Percentiles rank a stretch among this genome's conserved stretches.
These are phyloP conservation scores for Tor tambroides DNA, from an alignment of 2,113 vertebrate species.

Conservation along the genomic window DNA sequence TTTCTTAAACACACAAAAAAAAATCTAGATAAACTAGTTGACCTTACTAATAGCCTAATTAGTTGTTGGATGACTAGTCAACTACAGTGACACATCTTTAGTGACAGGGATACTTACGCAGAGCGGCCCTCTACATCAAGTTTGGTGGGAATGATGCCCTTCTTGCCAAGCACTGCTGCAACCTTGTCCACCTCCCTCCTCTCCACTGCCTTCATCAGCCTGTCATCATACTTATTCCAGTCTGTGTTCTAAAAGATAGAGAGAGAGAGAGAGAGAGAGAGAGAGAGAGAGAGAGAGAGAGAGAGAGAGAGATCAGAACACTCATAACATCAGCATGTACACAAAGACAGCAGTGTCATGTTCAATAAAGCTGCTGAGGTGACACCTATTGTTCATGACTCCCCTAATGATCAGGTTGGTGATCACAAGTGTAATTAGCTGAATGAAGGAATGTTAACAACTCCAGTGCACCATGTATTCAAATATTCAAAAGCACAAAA, in stretches of 20 bases:
- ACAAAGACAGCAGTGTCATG: constrained; percentile 8
- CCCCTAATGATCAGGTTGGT: constrained; percentile 10
- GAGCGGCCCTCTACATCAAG: constrained; percentile 94
- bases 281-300: constrained; percentile 20
- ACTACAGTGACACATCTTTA: not conserved
- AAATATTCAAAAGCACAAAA: constrained; percentile 1
- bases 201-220: constrained; percentile 97
- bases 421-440: not conserved
- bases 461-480: not conserved
- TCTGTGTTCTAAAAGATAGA: constrained; percentile 80
- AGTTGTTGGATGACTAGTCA: not conserved
- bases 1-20: not conserved
- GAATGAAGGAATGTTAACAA: constrained; percentile 21
- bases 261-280: not conserved
- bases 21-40: not conserved
- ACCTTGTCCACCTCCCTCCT: constrained; percentile 94
- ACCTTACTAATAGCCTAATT: not conserved
- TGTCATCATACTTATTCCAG: constrained; percentile 98
- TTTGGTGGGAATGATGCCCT: constrained; percentile 90
- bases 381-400: not conserved
- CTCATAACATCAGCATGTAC: constrained; percentile 6
- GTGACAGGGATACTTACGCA: constrained; percentile 82
- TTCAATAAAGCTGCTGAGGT: not conserved
- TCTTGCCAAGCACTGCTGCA: constrained; percentile 88
- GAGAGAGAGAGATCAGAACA: constrained; percentile 32